Percentiles rank a stretch among this genome's conserved stretches.
These are phyloP conservation scores for Dermochelys coriacea DNA, from an alignment of 2,797 vertebrate genomes.

Conservation along the genomic window DNA sequence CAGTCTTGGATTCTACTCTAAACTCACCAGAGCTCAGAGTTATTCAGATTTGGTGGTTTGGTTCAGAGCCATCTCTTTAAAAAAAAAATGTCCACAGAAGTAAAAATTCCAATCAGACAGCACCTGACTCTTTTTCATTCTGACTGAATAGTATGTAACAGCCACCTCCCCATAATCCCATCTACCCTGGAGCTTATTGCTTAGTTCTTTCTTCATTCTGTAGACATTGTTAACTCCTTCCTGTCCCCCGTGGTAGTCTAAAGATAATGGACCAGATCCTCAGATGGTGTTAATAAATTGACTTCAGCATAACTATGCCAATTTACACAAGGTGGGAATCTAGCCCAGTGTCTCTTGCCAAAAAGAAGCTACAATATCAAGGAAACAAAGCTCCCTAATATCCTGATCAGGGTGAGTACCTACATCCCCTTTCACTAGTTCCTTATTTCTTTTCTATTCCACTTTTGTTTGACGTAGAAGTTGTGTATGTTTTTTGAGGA, in stretches of 20 bases:
- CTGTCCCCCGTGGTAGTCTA: neutral
- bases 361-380: neutral
- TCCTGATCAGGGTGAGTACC: neutral
- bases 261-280: neutral
- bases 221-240: neutral
- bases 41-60: neutral
- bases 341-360: accelerated
- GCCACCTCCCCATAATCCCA: neutral
- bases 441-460: neutral
- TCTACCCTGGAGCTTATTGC: neutral
- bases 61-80: neutral
- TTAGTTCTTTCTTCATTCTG: neutral
- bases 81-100: neutral
- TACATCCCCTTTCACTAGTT: neutral
- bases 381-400: neutral
- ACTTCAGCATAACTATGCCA: neutral
- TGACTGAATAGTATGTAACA: neutral
- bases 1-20: neutral
- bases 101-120: neutral
- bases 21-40: neutral
- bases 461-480: neutral
- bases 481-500: neutral
- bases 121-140: neutral
- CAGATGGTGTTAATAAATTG: accelerated
- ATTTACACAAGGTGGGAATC: neutral